These are phyloP conservation scores for Galeopterus variegatus DNA, from an alignment of 2,113 vertebrate genomes.

Conservation along the genomic window DNA sequence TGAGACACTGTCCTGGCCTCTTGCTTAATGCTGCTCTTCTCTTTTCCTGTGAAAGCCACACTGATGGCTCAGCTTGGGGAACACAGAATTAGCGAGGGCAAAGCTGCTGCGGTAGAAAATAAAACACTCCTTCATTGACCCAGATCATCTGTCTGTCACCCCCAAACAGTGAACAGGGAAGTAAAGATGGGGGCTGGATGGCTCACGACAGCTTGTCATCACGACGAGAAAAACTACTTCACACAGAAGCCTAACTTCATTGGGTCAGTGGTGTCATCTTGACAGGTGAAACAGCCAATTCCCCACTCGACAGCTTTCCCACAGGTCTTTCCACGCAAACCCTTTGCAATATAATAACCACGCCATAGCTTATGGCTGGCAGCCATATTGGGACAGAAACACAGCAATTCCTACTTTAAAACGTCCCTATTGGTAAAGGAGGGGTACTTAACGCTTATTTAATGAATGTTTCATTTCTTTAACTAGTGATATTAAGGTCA, in stretches of 20 bases:
- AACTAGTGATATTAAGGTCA: not conserved
- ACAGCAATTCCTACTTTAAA: not conserved
- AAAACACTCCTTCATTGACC: not conserved
- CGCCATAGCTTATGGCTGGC: not conserved
- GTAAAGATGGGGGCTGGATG: not conserved
- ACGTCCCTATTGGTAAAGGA: not conserved
- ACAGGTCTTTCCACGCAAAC: not conserved
- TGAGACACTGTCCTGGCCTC: accelerated
- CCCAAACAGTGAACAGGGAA: not conserved
- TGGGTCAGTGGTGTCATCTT: not conserved
- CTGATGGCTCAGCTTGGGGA: not conserved
- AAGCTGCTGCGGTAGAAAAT: not conserved
- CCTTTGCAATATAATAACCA: not conserved
- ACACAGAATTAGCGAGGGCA: not conserved
- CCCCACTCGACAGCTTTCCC: not conserved
- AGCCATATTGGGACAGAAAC: not conserved
- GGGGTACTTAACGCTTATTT: not conserved
- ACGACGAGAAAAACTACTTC: not conserved
- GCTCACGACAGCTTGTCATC: not conserved
- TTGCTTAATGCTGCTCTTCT: not conserved
- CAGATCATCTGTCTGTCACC: not conserved
- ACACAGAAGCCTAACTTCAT: not conserved
- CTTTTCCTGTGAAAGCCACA: not conserved
- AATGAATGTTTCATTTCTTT: not conserved
- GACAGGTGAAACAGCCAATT: not conserved